Evolutionary conservation across 1,140 invertebrate genomes (phyloP).

Genomic region (Chrysomallon squamiferum): DNA sequence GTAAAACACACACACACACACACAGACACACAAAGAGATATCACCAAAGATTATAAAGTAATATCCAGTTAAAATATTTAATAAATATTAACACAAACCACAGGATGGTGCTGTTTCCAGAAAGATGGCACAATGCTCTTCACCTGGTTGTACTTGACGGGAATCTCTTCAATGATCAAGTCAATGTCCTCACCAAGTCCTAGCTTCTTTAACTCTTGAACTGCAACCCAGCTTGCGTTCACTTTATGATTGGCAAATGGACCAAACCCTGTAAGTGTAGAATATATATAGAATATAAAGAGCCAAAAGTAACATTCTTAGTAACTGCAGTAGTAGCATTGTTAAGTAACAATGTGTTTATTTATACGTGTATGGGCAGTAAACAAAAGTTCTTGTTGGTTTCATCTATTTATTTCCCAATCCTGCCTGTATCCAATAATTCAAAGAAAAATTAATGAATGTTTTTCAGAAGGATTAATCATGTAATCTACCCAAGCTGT

Average conservation of each 20-base stretch:
- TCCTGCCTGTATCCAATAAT: no score
- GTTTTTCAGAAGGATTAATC: no score
- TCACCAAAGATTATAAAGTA: no score
- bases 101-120: conserved; percentile 55
- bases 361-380: no score
- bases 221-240: conserved; percentile 82
- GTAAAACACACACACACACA: no score
- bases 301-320: not conserved
- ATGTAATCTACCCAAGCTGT: no score
- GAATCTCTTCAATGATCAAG: conserved; percentile 48
- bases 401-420: no score
- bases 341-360: not conserved
- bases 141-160: conserved; percentile 56
- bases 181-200: conserved; percentile 52
- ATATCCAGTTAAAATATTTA: no score
- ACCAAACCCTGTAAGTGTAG: conserved; percentile 77
- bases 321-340: no score
- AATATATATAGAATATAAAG: not conserved
- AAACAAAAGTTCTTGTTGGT: no score
- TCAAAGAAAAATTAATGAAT: no score
- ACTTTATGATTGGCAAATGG: conserved; percentile 73
- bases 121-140: conserved; percentile 45
- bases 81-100: conserved; percentile 39
- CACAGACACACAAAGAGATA: no score
- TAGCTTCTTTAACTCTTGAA: conserved; percentile 67